These are phyloP conservation scores for Agrotis puta DNA, from an alignment of 2,888 invertebrate species.

Conservation along the genomic window DNA sequence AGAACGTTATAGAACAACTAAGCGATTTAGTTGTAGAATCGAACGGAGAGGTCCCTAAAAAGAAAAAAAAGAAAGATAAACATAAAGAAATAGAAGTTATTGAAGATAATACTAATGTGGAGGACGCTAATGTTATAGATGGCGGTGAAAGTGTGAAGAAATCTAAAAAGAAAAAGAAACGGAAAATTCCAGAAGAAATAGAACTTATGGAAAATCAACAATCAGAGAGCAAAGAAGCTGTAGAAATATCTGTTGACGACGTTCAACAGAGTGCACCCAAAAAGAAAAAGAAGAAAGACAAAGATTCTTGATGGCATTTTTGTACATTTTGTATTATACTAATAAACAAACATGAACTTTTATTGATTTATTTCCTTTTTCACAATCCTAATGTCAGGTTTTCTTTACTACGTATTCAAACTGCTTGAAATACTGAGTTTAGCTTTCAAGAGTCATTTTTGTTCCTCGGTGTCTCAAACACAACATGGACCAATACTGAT, in stretches of 20 bases:
- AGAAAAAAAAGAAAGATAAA: constrained; percentile 72
- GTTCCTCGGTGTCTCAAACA: too few relatives aligned
- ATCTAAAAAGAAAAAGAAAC: constrained; percentile 69
- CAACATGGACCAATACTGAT: too few relatives aligned
- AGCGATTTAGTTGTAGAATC: constrained; percentile 46
- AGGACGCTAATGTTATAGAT: constrained; percentile 1
- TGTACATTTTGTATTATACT: constrained; percentile 15
- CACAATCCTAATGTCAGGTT: neutral
- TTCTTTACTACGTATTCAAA: too few relatives aligned
- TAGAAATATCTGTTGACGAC: constrained; percentile 1
- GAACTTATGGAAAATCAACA: constrained; percentile 15
- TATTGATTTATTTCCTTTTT: neutral
- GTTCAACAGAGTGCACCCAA: constrained; percentile 27
- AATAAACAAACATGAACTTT: constrained; percentile 20
- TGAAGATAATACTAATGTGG: constrained; percentile 22
- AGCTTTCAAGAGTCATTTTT: too few relatives aligned
- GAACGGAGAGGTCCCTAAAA: constrained; percentile 58
- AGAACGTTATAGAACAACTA: constrained; percentile 46
- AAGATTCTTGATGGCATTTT: constrained; percentile 27
- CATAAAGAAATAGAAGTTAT: constrained; percentile 41
- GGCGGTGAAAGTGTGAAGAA: constrained; percentile 13
- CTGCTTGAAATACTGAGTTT: neutral
- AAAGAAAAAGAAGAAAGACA: constrained; percentile 62
- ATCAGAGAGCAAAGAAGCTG: constrained; percentile 4
- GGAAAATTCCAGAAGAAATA: constrained; percentile 50